Conservation (phyloP, 2,888 invertebrate species). For the Proisotoma minuta region DNA sequence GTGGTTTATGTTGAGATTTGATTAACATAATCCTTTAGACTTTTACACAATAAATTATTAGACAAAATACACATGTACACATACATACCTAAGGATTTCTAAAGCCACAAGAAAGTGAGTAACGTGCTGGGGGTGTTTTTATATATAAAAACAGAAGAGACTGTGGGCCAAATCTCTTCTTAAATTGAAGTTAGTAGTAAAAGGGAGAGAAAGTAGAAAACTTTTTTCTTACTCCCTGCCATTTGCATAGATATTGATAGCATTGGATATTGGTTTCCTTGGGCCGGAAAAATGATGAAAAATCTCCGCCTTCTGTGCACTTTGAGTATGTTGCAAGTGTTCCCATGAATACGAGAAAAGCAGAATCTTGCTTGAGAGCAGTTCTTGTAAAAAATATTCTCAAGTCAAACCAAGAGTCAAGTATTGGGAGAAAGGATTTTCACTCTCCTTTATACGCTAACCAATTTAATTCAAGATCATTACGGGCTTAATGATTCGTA, state of each 20-base stretch:
- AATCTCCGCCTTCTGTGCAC: slow-evolving; percentile 8
- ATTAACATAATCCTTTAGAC: too few relatives aligned
- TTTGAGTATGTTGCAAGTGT: neutral
- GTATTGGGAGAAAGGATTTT: neutral
- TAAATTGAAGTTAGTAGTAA: neutral
- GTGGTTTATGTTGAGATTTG: too few relatives aligned
- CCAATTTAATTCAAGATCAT: slow-evolving; percentile 2
- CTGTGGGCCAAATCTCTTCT: neutral
- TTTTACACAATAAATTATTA: too few relatives aligned
- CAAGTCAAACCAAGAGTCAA: neutral
- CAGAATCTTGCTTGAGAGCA: too few relatives aligned
- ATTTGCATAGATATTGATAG: slow-evolving; percentile 20
- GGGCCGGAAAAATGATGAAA: slow-evolving; percentile 17
- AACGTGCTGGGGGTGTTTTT: too few relatives aligned
- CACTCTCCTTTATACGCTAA: neutral
- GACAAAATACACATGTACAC: too few relatives aligned
- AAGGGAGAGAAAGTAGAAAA: slow-evolving; percentile 10
- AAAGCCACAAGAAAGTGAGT: too few relatives aligned
- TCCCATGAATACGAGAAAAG: too few relatives aligned
- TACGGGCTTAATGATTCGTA: slow-evolving; percentile 5
- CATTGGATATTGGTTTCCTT: slow-evolving; percentile 16
- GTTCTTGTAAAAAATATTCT: neutral
- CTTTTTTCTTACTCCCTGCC: slow-evolving; percentile 8
- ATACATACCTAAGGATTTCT: too few relatives aligned
- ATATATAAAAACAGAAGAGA: too few relatives aligned